Evolutionary conservation across 2,113 vertebrate genomes (phyloP).

Genomic region (Himantopus leucocephalus): DNA sequence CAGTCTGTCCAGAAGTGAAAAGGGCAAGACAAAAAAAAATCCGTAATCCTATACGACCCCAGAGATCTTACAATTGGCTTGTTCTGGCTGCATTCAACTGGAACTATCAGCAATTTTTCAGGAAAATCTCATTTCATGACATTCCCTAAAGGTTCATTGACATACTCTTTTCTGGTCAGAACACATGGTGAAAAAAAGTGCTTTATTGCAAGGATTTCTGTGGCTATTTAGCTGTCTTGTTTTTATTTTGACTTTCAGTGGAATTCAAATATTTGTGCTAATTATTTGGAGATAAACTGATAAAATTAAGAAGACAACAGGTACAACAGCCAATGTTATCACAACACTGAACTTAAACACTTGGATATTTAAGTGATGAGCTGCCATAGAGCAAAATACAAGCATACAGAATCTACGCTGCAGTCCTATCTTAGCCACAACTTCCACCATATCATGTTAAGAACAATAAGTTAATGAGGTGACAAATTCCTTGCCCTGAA

Average conservation of each 20-base stretch:
- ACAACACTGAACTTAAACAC: background rate
- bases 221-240: background rate
- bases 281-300: background rate
- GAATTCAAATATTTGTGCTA: background rate
- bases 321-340: background rate
- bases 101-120: slow-evolving; percentile 29
- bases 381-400: background rate
- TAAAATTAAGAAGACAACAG: background rate
- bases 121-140: background rate
- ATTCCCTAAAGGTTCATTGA: slow-evolving; percentile 20
- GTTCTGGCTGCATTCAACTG: slow-evolving; percentile 1
- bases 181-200: background rate
- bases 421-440: background rate
- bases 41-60: background rate
- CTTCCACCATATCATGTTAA: background rate
- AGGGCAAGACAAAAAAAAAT: slow-evolving; percentile 5
- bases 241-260: background rate
- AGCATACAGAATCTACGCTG: background rate
- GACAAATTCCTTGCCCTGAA: background rate
- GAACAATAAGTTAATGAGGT: background rate
- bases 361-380: background rate
- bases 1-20: slow-evolving; percentile 47
- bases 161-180: background rate
- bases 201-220: background rate
- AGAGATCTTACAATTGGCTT: slow-evolving; percentile 1